A percentile compares a stretch with the other conserved stretches of the same genome.
Evolutionary conservation across 2,113 vertebrate genomes (phyloP).

Genomic region (Martes martes): DNA sequence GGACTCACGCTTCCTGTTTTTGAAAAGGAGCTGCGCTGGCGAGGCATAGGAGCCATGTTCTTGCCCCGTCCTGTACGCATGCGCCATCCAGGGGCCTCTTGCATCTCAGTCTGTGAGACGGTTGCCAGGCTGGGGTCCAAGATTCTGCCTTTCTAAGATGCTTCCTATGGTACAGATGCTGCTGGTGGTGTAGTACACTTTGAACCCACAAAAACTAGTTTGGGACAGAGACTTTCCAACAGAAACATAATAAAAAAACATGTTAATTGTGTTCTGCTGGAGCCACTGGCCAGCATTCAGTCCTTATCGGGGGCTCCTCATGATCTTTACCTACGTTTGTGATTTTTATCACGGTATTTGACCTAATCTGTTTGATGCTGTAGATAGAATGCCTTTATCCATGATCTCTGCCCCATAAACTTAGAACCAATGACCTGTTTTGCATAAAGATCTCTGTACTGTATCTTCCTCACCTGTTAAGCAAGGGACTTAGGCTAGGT

Average conservation of each 20-base stretch:
- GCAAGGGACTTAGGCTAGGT: neutral
- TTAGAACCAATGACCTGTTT: neutral
- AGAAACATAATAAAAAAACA: neutral
- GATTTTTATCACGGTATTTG: neutral
- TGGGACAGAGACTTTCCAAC: neutral
- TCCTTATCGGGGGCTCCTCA: neutral
- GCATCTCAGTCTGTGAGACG: neutral
- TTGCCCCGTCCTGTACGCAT: fast-evolving
- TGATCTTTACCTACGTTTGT: neutral
- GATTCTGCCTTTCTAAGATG: neutral
- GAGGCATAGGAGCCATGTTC: neutral
- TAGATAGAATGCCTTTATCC: neutral
- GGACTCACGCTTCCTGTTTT: neutral
- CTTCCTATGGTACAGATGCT: neutral
- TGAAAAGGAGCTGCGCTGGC: fast-evolving
- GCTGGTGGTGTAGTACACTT: fast-evolving
- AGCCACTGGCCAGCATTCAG: neutral
- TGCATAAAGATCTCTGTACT: neutral
- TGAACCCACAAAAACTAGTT: neutral
- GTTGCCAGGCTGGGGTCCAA: fast-evolving
- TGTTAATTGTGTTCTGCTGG: neutral
- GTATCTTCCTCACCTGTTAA: neutral
- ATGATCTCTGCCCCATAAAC: neutral
- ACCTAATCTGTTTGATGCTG: neutral
- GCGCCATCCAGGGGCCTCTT: neutral